Evolutionary conservation across 1,140 invertebrate genomes (phyloP), one percentile per base, ranked within the genome.

Genomic region (Drosophila carrolli): DNA sequence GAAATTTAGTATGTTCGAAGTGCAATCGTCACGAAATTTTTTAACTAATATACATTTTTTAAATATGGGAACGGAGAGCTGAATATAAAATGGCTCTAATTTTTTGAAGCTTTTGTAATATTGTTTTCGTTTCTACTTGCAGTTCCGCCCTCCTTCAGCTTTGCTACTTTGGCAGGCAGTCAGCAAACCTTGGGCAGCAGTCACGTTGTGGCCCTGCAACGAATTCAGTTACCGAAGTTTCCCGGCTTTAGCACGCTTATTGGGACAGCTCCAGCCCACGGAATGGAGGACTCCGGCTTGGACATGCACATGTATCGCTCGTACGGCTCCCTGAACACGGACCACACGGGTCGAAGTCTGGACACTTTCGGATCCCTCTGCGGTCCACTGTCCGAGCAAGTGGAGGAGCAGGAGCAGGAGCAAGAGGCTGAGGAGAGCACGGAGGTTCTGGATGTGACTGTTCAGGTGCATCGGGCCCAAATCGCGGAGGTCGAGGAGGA

Each of bases 71-170:
- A 38, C 9, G 1, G 29, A 32, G 5, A 8, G 29, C 29, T 32
- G 29, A 7, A 32, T 32, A 6, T 32, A 32, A 32, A 32, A 32
- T 32, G 29, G 29, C 6, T 7, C 1, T 32, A 1, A 6, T 32
- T 32, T 7, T 32, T 32, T 32, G 2, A 23, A 23, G 3, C 23
- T 23, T 23, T 23, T 23, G 23, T 4, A 23, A 47, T 27, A 47
- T 7, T 38, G 0, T 7, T n/a, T 27, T 27, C 2, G 0, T n/a
- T n/a, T 48, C 7, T 8, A 0, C 1, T 51, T 65, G 5, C 66
- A 91, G 90, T 91, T 16, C 90, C 90, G n/a, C 90, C 90, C 6
- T 91, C 90, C 0, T 91, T 91, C 44, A 91, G 90, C 53, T 91
- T 85, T 51, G 90, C 90, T 10, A 91, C 90, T 2, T 51, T 91